Percentiles rank a stretch among this genome's conserved stretches.
Conservation (phyloP, 2,113 vertebrate genomes). For the Geothlypis trichas region DNA sequence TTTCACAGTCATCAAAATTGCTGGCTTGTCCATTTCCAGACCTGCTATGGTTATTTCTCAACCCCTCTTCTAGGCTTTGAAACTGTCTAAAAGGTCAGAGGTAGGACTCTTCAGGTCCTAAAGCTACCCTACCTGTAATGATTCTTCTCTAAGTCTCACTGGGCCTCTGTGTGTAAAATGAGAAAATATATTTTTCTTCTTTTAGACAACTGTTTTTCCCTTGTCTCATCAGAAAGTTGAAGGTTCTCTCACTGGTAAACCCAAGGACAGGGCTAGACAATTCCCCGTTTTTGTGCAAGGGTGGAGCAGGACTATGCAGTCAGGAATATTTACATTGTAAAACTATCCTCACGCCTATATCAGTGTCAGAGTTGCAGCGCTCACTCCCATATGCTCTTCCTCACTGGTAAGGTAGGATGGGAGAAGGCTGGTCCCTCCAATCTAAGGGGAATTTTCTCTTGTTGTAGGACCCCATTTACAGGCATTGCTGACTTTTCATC, state of each 20-base stretch:
- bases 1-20: not conserved
- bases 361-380: not conserved
- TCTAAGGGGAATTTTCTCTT: conserved; percentile 38
- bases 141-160: not conserved
- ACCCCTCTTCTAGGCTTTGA: not conserved
- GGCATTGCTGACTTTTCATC: conserved; percentile 94
- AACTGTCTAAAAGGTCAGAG: not conserved
- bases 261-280: not conserved
- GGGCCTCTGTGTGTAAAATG: not conserved
- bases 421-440: not conserved
- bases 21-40: not conserved
- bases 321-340: not conserved
- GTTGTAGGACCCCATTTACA: conserved; percentile 89
- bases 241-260: not conserved
- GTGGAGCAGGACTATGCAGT: not conserved
- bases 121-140: not conserved
- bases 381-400: not conserved
- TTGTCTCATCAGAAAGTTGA: not conserved
- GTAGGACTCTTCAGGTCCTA: not conserved
- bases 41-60: not conserved
- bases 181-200: not conserved
- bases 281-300: not conserved
- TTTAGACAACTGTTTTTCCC: fast-evolving
- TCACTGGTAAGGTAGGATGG: not conserved
- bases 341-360: not conserved